phyloP scores from a whole-genome alignment of 2,797 vertebrate genomes.

The Sebastes dallii region DNA sequence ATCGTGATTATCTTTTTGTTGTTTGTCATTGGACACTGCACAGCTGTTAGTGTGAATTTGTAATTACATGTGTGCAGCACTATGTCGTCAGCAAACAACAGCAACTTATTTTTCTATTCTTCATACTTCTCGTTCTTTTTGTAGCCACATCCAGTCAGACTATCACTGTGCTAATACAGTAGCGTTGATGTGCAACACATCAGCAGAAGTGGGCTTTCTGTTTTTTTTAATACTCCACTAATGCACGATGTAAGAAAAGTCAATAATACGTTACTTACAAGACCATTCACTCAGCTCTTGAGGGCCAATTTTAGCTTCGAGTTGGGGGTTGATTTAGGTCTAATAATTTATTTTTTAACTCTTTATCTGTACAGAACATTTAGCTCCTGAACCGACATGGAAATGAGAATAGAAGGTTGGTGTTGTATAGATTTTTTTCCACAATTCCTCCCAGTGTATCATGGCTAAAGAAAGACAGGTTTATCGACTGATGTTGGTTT shows the following conservation, averaged over 20 bases:
- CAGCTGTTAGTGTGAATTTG: slow-evolving; percentile 20
- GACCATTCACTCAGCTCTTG: slow-evolving; percentile 28
- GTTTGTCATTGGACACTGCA: slow-evolving; percentile 36
- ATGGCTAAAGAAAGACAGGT: slow-evolving; percentile 15
- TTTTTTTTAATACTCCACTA: slow-evolving; percentile 20
- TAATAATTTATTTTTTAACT: slow-evolving; percentile 5
- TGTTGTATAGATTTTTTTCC: slow-evolving; percentile 2
- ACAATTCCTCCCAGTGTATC: slow-evolving; percentile 24
- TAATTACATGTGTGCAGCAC: slow-evolving; percentile 10
- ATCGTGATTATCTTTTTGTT: slow-evolving; percentile 11
- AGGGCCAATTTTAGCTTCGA: slow-evolving; percentile 18
- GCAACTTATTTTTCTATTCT: slow-evolving; percentile 43
- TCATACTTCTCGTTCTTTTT: slow-evolving; percentile 20
- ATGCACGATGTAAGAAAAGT: slow-evolving; percentile 24
- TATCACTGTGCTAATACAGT: slow-evolving; percentile 68
- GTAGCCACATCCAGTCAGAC: slow-evolving; percentile 64
- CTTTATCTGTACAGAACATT: slow-evolving; percentile 6
- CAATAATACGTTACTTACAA: not conserved
- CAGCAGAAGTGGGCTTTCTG: slow-evolving; percentile 30
- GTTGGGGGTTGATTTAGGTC: slow-evolving; percentile 15
- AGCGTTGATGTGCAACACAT: slow-evolving; percentile 47
- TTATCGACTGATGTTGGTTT: slow-evolving; percentile 24
- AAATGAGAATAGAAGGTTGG: not conserved
- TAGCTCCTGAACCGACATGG: slow-evolving; percentile 9
- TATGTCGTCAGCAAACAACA: slow-evolving; percentile 33